phyloP scores from a whole-genome alignment of 2,113 vertebrate genomes.

The Pitta sordida region DNA sequence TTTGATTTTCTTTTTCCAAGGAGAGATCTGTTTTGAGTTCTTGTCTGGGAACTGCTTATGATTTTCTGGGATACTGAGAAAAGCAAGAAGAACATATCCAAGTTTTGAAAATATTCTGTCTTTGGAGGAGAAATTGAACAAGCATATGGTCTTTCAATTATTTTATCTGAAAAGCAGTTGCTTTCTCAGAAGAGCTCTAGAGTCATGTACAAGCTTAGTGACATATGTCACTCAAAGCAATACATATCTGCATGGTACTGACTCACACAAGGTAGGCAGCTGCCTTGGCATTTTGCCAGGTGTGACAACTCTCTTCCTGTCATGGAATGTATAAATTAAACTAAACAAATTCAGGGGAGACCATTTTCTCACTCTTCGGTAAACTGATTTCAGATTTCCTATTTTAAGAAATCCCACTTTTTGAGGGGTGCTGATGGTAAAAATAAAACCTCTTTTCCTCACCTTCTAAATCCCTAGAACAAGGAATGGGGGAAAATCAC shows the following conservation, averaged over 20 bases:
- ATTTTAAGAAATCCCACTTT: slow-evolving; percentile 43
- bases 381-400: background rate
- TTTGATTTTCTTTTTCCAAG: slow-evolving; percentile 31
- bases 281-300: background rate
- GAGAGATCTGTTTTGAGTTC: slow-evolving; percentile 20
- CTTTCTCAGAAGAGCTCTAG: background rate
- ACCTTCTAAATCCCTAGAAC: slow-evolving; percentile 34
- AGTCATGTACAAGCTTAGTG: background rate
- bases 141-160: background rate
- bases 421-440: accelerated
- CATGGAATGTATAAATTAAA: slow-evolving; percentile 25
- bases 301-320: slow-evolving; percentile 7
- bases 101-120: background rate
- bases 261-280: background rate
- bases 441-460: background rate
- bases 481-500: background rate
- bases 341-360: background rate
- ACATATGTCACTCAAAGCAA: background rate
- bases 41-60: background rate
- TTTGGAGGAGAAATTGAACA: background rate
- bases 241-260: background rate
- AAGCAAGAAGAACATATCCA: background rate
- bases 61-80: background rate
- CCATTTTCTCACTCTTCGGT: slow-evolving; percentile 18
- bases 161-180: slow-evolving; percentile 9